Conservation (phyloP, 2,113 vertebrate genomes). For the Xiphias gladius region DNA sequence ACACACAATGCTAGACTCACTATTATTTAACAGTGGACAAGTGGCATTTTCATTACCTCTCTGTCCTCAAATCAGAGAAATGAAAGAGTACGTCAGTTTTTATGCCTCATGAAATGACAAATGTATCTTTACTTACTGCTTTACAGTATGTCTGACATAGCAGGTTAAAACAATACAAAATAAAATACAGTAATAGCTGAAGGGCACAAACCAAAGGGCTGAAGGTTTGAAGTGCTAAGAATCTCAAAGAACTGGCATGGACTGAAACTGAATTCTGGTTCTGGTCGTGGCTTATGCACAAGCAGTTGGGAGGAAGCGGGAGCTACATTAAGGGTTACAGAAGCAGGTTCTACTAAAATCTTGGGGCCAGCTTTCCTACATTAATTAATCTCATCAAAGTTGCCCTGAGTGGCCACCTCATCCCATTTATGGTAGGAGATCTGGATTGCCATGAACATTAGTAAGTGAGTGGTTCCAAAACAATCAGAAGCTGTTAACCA, state of each 20-base stretch:
- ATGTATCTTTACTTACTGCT: conserved; percentile 11
- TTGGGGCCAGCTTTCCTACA: background rate
- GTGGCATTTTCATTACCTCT: conserved; percentile 54
- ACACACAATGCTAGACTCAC: background rate
- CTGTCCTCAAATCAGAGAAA: conserved; percentile 12
- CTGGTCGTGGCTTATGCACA: background rate
- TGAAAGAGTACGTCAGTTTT: conserved; percentile 26
- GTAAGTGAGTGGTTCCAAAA: conserved; percentile 11
- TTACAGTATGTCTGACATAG: background rate
- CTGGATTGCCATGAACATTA: background rate
- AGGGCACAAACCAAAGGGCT: background rate
- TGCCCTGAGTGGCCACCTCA: conserved; percentile 12
- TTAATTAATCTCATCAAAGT: conserved; percentile 9
- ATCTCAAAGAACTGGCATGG: background rate
- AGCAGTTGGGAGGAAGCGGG: background rate
- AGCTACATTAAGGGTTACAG: background rate
- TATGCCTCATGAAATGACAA: background rate
- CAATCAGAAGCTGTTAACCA: conserved; percentile 1
- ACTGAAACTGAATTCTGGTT: background rate
- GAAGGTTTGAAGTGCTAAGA: background rate
- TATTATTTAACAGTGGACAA: conserved; percentile 31
- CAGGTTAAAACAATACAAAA: conserved; percentile 12
- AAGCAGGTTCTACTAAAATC: background rate
- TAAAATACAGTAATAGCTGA: background rate
- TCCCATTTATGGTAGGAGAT: background rate